A percentile compares a stretch with the other conserved stretches of the same genome.
Conservation (phyloP, 92 coral and sea anemone genomes). For the Parazoanthus swiftii region DNA sequence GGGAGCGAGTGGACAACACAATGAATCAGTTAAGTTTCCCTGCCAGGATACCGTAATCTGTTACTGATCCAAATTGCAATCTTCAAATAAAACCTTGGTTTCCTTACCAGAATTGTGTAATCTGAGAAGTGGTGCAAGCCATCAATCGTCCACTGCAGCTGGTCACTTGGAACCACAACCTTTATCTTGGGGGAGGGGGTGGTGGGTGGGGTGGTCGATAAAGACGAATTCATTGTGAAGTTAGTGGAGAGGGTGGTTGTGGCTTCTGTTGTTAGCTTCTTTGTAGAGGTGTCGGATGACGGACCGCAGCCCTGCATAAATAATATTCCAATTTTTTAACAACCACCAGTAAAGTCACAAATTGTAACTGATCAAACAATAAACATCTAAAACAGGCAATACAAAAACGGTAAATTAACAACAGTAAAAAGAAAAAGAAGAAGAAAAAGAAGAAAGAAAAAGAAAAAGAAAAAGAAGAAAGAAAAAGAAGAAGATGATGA, state of each 20-base stretch:
- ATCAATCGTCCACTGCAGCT: background rate
- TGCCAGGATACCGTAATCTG: no score
- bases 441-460: no score
- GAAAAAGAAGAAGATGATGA: no score
- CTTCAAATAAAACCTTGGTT: no score
- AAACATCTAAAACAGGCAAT: background rate
- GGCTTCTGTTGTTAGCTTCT: constrained; percentile 5
- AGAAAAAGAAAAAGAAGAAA: no score
- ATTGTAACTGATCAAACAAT: no score
- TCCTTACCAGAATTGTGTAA: constrained; percentile 36
- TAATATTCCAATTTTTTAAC: background rate
- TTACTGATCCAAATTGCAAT: no score
- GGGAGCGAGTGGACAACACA: background rate
- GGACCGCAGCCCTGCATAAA: constrained; percentile 18
- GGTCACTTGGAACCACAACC: constrained; percentile 30
- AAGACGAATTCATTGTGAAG: constrained; percentile 1
- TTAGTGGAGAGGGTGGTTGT: constrained; percentile 16
- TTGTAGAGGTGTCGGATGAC: background rate
- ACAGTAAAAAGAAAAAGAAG: no score
- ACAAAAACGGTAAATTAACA: no score
- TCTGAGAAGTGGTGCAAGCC: constrained; percentile 34
- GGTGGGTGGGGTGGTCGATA: background rate
- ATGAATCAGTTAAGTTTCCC: no score
- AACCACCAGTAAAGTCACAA: background rate
- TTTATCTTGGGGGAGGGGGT: constrained; percentile 34